Percentiles rank a stretch among this genome's conserved stretches.
These are phyloP conservation scores for Dryadula phaetusa DNA, from an alignment of 2,888 invertebrate species.

Conservation along the genomic window DNA sequence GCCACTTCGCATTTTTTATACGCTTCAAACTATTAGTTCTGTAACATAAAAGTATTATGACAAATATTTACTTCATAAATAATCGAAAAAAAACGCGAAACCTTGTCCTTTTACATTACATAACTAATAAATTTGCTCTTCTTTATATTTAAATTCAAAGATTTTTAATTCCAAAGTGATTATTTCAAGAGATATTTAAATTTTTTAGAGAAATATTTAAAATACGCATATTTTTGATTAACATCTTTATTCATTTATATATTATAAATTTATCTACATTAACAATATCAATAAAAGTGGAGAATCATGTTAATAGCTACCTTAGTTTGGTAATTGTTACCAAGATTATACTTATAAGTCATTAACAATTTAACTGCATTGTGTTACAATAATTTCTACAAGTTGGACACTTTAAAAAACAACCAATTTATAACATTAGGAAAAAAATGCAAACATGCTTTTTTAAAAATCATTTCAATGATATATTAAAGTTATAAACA, in stretches of 20 bases:
- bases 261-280: slow-evolving; percentile 23
- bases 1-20: slow-evolving; percentile 86
- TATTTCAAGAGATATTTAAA: too few relatives aligned
- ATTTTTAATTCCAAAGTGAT: slow-evolving; percentile 3
- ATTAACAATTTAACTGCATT: too few relatives aligned
- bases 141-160: neutral
- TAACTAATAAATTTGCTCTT: slow-evolving; percentile 31
- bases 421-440: neutral
- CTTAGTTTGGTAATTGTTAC: slow-evolving; percentile 10
- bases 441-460: neutral
- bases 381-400: neutral
- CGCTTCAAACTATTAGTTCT: slow-evolving; percentile 85
- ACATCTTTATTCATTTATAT: slow-evolving; percentile 54
- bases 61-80: slow-evolving; percentile 36
- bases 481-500: neutral
- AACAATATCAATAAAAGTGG: slow-evolving; percentile 15
- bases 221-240: slow-evolving; percentile 51
- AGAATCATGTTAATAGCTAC: slow-evolving; percentile 22
- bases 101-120: slow-evolving; percentile 45
- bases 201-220: slow-evolving; percentile 51
- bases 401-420: neutral
- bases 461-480: neutral
- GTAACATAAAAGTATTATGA: slow-evolving; percentile 53
- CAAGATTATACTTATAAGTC: slow-evolving; percentile 3
- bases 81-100: slow-evolving; percentile 60